A percentile compares a stretch with the other conserved stretches of the same genome.
Conservation (phyloP, 2,797 vertebrate genomes). For the Micropoecilia bifurca region DNA sequence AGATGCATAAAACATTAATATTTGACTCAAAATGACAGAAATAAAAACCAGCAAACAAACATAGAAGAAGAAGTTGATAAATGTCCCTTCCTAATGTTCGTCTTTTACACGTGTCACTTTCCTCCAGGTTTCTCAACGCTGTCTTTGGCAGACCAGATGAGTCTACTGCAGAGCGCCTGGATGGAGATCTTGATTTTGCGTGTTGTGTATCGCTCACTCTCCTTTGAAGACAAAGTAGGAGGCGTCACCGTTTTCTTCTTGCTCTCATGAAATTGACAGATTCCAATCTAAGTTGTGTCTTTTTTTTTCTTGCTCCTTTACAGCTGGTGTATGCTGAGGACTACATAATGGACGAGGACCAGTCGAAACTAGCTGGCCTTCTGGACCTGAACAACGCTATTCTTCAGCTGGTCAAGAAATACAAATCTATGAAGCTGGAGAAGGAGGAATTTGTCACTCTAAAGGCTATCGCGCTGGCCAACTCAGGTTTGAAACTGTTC, state of each 20-base stretch:
- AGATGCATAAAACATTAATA: background rate
- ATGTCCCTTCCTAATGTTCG: conserved; percentile 15
- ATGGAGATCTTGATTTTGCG: conserved; percentile 99
- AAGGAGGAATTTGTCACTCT: conserved; percentile 99
- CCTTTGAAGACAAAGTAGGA: conserved; percentile 93
- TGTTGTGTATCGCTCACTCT: conserved; percentile 97
- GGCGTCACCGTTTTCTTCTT: background rate
- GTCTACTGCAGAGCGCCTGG: conserved; percentile 98
- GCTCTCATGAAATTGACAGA: background rate
- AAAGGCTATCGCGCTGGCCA: conserved; percentile 98
- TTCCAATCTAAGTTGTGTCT: background rate
- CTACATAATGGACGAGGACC: conserved; percentile 99
- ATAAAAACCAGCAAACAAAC: background rate
- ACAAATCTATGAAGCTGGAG: conserved; percentile 97
- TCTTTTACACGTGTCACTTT: conserved; percentile 5
- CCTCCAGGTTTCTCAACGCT: conserved; percentile 95
- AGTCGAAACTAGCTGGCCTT: conserved; percentile 96
- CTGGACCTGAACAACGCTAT: conserved; percentile 98
- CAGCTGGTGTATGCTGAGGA: conserved; percentile 97
- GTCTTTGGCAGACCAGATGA: conserved; percentile 99
- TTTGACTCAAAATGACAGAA: background rate
- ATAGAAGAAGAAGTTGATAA: background rate
- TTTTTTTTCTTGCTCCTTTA: conserved; percentile 2
- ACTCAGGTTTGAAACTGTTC: conserved; percentile 91
- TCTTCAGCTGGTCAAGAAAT: conserved; percentile 98